Evolutionary conservation across 2,113 vertebrate genomes (phyloP).

Genomic region (Chitala chitala): DNA sequence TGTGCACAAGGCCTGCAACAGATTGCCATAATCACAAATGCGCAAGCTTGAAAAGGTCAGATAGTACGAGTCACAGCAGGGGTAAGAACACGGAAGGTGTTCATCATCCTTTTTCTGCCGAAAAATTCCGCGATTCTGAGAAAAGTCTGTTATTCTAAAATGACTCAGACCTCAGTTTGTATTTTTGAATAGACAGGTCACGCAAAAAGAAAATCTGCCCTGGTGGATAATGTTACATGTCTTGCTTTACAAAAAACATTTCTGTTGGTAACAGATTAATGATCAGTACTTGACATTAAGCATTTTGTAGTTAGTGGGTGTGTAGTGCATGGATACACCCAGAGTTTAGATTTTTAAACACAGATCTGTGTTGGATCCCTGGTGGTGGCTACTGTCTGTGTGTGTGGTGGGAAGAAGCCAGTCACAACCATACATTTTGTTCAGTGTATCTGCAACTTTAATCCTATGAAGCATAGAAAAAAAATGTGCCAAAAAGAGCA

Average conservation of each 20-base stretch:
- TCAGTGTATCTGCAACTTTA: neutral
- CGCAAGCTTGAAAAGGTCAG: neutral
- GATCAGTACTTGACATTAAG: neutral
- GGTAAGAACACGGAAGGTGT: no score
- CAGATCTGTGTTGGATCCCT: neutral
- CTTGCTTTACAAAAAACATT: neutral
- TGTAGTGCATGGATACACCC: neutral
- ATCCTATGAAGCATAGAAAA: neutral
- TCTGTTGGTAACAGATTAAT: neutral
- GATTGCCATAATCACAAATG: no score
- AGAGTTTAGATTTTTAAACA: neutral
- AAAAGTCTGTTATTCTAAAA: no score
- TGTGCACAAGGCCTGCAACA: neutral
- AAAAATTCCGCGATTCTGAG: neutral
- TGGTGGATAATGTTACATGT: neutral
- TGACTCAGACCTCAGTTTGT: no score
- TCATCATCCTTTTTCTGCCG: neutral
- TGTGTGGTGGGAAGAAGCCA: neutral
- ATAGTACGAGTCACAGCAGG: no score
- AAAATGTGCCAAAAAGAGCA: neutral
- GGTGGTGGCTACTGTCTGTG: neutral
- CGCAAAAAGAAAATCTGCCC: no score
- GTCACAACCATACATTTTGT: neutral
- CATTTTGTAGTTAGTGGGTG: neutral
- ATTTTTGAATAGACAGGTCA: no score